phyloP scores from a whole-genome alignment of 2,888 invertebrate species.

The Latrodectus hesperus region DNA sequence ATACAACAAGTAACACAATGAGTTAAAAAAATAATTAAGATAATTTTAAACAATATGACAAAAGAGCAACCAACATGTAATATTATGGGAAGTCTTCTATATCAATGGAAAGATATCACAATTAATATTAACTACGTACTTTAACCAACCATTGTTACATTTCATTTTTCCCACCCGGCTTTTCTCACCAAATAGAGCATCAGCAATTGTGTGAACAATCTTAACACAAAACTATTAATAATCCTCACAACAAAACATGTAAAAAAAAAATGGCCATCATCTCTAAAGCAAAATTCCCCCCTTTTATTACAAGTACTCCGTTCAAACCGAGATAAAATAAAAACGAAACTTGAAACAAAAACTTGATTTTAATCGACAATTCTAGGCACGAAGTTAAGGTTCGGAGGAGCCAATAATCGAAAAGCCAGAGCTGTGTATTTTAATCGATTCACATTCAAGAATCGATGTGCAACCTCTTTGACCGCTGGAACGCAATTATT shows the following conservation, averaged over 20 bases:
- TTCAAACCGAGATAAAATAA: conserved; percentile 8
- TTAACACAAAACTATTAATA: no score
- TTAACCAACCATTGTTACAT: no score
- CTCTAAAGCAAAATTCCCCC: conserved; percentile 9
- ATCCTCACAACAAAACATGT: conserved; percentile 1
- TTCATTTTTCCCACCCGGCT: no score
- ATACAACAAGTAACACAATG: no score
- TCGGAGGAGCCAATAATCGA: conserved; percentile 56
- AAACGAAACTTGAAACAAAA: conserved; percentile 45
- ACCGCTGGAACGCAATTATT: conserved; percentile 56
- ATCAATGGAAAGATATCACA: no score
- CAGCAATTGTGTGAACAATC: no score
- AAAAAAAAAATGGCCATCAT: conserved; percentile 8
- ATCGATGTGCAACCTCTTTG: conserved; percentile 61
- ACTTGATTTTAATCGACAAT: conserved; percentile 36
- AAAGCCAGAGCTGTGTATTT: conserved; percentile 30
- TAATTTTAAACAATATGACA: no score
- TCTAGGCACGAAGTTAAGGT: conserved; percentile 37
- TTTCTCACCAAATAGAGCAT: no score
- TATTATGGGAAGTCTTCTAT: no score
- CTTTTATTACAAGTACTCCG: conserved; percentile 46
- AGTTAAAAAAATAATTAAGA: no score
- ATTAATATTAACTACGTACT: no score
- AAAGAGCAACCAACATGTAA: no score
- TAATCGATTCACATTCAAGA: conserved; percentile 49